Evolutionary conservation across 2,888 invertebrate genomes (phyloP), one percentile per base, ranked within the genome.

Genomic region (Stenolophus ochropezus): DNA sequence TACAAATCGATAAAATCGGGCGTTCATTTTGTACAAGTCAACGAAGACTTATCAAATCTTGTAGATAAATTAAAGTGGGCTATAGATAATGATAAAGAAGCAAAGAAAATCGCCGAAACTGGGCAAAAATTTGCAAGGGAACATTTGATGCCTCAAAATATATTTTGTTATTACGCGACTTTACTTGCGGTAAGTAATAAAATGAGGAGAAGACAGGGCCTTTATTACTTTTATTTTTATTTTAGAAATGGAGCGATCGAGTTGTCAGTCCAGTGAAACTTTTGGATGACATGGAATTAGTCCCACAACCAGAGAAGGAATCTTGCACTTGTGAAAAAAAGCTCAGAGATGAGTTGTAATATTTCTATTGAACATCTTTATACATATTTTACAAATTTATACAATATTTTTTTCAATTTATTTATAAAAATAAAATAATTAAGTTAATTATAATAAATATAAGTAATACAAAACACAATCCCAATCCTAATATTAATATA

Each of bases 121-220:
- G 95, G 94, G 14, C 92, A 92, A 83, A 88, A 91, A 84, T 97
- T 94, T 90, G 94, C 94, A 0, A 92, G 94, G 84, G 91, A 95
- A 69, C 91, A 96, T 89, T 91, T 98, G 82, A 89, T 97, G 87
- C 97, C 98, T 0, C 93, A 94, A 83, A 91, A 98, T 88, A 92
- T 98, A 61, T 93, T 96, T 87, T 98, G 98, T 87, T 98, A 98
- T 87, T 95, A 98, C 89, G 93, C 94, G 74, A 90, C 93, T 76
- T 89, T 96, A 58, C 91, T 96, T 83, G 89, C 92, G 87, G 94
- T 93, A 87, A 87, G 87, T 51, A 16, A 49, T 11, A 65, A 25
- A 27, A 27, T 69, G n/a, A n/a, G 5, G 6, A 33, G 18, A 69
- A 6, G 11, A 21, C 1, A 6, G 51, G 56, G 4, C 11, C 14